phyloP scores from a whole-genome alignment of 2,888 invertebrate genomes.

The Boloria selene region DNA sequence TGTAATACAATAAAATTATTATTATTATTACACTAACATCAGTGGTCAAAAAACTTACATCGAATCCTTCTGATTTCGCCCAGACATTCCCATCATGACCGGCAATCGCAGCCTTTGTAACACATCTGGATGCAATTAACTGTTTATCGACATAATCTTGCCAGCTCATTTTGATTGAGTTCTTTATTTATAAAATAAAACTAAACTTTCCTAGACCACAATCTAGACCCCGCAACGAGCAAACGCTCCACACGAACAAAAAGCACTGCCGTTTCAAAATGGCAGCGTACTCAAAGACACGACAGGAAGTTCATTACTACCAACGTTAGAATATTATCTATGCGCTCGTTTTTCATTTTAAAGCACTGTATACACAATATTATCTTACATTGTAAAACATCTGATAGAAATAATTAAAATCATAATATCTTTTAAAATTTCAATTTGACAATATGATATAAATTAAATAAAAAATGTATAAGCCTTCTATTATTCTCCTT shows the following conservation, averaged over 20 bases:
- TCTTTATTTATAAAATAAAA: constrained; percentile 78
- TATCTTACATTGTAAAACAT: neutral
- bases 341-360: constrained; percentile 39
- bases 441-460: no score
- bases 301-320: constrained; percentile 61
- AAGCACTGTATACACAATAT: neutral
- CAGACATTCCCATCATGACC: constrained; percentile 97
- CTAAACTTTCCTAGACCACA: constrained; percentile 79
- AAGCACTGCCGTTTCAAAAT: constrained; percentile 82
- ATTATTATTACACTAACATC: constrained; percentile 52
- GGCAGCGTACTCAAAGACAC: constrained; percentile 75
- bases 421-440: neutral
- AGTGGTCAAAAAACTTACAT: constrained; percentile 86
- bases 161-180: constrained; percentile 93
- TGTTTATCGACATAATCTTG: constrained; percentile 99
- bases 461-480: no score
- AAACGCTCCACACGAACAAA: constrained; percentile 82
- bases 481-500: no score
- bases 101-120: constrained; percentile 96
- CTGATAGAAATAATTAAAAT: neutral
- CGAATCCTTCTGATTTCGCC: constrained; percentile 96
- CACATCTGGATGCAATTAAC: constrained; percentile 96
- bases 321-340: constrained; percentile 49
- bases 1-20: constrained; percentile 22
- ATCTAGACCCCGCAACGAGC: constrained; percentile 78